phyloP scores from a whole-genome alignment of 2,797 vertebrate species.

The Myoxocephalus aenaeus region DNA sequence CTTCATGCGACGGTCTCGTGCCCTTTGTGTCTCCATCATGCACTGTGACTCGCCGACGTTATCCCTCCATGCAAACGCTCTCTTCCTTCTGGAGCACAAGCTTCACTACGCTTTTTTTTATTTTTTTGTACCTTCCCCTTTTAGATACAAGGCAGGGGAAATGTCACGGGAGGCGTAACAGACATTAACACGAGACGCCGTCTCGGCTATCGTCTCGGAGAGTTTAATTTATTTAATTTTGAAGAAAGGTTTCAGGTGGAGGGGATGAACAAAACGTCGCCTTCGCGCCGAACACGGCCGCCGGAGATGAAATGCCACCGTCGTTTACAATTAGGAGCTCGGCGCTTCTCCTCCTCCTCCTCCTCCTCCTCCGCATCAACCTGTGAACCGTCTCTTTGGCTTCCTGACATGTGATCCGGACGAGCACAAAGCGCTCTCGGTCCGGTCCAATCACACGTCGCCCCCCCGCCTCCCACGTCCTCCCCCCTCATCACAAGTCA shows the following conservation, averaged over 20 bases:
- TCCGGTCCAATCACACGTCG: conserved; percentile 70
- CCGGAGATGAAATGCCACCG: conserved; percentile 34
- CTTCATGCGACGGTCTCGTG: conserved; percentile 60
- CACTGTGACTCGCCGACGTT: conserved; percentile 53
- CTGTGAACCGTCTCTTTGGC: conserved; percentile 62
- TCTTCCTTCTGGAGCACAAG: background rate
- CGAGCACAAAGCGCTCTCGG: conserved; percentile 54
- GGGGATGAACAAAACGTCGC: conserved; percentile 21
- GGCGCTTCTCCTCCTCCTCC: background rate
- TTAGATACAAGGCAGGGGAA: background rate
- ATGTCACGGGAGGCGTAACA: conserved; percentile 5
- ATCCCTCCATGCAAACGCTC: conserved; percentile 51
- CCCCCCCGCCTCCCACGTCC: background rate
- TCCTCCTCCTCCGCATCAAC: conserved; percentile 13
- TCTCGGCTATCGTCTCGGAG: background rate
- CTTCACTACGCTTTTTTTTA: too few relatives aligned
- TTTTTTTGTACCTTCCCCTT: background rate
- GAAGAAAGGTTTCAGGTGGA: background rate
- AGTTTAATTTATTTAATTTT: background rate
- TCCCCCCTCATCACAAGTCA: conserved; percentile 68
- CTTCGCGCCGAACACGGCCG: background rate
- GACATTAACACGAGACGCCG: conserved; percentile 8
- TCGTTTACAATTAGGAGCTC: conserved; percentile 28
- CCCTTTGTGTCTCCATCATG: conserved; percentile 68
- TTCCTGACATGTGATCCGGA: conserved; percentile 69